Percentiles rank a stretch among this genome's conserved stretches.
phyloP scores from a whole-genome alignment of 2,797 vertebrate genomes.

The Enteromius viviparus region DNA sequence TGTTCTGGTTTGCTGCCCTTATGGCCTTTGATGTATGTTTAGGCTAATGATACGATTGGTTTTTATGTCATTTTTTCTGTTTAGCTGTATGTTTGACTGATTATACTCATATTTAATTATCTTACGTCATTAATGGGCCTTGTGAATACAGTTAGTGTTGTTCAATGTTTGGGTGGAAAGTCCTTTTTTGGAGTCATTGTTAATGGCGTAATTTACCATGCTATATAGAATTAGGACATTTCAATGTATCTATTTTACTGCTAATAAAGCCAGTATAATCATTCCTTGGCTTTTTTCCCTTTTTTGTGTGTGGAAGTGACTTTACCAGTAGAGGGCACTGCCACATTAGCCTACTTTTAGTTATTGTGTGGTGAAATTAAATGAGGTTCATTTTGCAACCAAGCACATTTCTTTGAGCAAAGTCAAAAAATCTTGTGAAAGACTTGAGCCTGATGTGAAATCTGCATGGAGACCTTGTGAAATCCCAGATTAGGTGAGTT shows the following conservation, averaged over 20 bases:
- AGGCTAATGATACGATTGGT: slow-evolving; percentile 6
- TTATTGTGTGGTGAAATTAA: background rate
- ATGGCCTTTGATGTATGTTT: slow-evolving; percentile 20
- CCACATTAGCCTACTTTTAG: background rate
- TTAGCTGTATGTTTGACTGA: slow-evolving; percentile 19
- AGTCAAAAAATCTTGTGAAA: background rate
- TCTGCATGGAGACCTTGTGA: background rate
- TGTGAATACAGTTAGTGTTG: slow-evolving; percentile 64
- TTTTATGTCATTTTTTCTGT: slow-evolving; percentile 29
- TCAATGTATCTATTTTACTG: slow-evolving; percentile 22
- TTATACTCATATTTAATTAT: slow-evolving; percentile 53
- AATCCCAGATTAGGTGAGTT: background rate
- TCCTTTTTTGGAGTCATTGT: background rate
- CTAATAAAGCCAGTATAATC: slow-evolving; percentile 49
- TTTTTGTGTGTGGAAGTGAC: background rate
- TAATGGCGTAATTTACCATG: slow-evolving; percentile 29
- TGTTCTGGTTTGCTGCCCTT: slow-evolving; percentile 7
- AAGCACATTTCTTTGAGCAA: background rate
- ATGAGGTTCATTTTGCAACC: background rate
- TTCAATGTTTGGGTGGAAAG: background rate
- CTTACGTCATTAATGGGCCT: slow-evolving; percentile 32
- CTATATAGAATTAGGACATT: slow-evolving; percentile 12
- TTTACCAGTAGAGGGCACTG: background rate
- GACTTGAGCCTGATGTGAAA: background rate
- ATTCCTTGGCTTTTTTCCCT: background rate